Base-by-base conservation (phyloP, 2,888 invertebrate species). In the Drosophila vallismaia region DNA sequence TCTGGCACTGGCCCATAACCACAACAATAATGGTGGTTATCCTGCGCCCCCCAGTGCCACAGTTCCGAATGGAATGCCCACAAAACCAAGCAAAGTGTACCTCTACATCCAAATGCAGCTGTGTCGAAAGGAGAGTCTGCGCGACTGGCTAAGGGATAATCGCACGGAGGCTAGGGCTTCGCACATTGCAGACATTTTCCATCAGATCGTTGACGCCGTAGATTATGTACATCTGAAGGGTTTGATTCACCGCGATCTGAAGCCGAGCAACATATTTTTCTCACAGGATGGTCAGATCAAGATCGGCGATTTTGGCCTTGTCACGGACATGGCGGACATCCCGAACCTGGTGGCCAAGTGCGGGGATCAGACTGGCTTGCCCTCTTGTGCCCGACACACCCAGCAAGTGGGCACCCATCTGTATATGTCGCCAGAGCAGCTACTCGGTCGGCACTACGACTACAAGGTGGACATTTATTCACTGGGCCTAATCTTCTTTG, bases 401-500 rank as follows among this genome's bases (percentile, higher is more conserved):
- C 93, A 94, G 88, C 93, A 93, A 91, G 95, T 95, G 67, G 95
- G 99, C 26, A 99, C 99, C 0, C 95, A 96, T 74, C 93, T 99
- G 1, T 99, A 99, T 92, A 99, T 99, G 99, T 98, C 98, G 40
- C 99, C 99, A 0, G 99, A 99, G 90, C 99, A 99, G 92, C 92
- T 95, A 29, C 92, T 93, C 9, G 95, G 96, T 0, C 93, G 93
- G 38, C 93, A 94, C 1, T 97, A 97, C 90, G 95, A 95, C 89
- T 96, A 95, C 92, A 98, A 98, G 92, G 98, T 98, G 57, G 99
- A 99, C 91, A 98, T 99, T 67, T 99, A 96, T 92, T 97, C 98
- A 0, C 92, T 99, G 74, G 99, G 98, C 0, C 93, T 99, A 64
- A 98, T 99, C 71, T 94, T 98, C 76, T 97, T 98, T 91, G 99